These are phyloP conservation scores for Lysandra coridon DNA, from an alignment of 2,888 invertebrate species.

Conservation along the genomic window DNA sequence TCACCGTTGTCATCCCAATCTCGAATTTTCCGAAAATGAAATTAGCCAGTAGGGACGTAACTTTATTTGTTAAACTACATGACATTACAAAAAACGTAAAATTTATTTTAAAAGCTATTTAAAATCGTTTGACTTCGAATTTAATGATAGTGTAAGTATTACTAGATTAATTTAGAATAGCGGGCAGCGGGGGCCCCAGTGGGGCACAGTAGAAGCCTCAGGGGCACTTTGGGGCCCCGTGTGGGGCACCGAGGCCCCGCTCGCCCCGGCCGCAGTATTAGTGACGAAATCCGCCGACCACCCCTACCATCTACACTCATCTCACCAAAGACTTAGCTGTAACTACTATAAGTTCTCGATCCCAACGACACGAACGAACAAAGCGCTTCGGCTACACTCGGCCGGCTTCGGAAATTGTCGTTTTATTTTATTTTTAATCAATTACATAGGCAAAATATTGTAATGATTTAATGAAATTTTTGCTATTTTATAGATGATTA, in stretches of 20 bases:
- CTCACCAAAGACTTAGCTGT: conserved; percentile 70
- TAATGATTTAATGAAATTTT: neutral
- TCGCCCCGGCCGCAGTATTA: conserved; percentile 20
- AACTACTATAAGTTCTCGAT: conserved; percentile 22
- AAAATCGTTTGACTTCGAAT: conserved; percentile 29
- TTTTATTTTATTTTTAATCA: neutral
- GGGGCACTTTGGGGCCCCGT: neutral
- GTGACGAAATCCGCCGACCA: conserved; percentile 39
- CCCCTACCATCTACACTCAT: conserved; percentile 62
- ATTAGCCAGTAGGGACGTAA: conserved; percentile 22
- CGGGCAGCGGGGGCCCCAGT: neutral
- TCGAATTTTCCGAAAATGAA: neutral
- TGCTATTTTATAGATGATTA: too few species aligned
- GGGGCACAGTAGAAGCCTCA: neutral
- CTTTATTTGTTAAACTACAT: conserved; percentile 18
- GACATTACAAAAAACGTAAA: conserved; percentile 29
- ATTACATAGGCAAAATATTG: neutral
- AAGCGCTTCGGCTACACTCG: conserved; percentile 16
- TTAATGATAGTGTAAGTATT: conserved; percentile 16
- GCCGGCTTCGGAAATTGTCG: neutral
- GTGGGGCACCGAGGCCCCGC: neutral
- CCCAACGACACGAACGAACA: conserved; percentile 30
- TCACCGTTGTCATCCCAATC: conserved; percentile 21
- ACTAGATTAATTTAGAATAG: conserved; percentile 6
- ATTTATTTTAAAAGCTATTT: conserved; percentile 23